Evolutionary conservation across 2,888 invertebrate species (phyloP).

Genomic region (Darwinula stevensoni): DNA sequence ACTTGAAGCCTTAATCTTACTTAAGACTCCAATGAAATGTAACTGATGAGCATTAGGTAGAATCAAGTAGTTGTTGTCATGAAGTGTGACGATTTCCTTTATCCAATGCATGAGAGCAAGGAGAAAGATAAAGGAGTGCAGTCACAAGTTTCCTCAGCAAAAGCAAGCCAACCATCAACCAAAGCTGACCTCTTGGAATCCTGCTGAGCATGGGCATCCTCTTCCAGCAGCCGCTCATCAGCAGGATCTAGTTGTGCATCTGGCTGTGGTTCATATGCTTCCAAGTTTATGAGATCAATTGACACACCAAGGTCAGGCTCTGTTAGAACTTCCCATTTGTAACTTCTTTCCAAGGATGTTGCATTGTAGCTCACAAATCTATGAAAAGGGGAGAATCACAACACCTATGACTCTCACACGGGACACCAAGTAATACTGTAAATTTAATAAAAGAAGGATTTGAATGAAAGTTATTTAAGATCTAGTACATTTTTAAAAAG

Average conservation of each 20-base stretch:
- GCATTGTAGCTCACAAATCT: slow-evolving; percentile 24
- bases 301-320: slow-evolving; percentile 93
- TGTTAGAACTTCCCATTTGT: slow-evolving; percentile 82
- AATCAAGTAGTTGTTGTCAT: too few species aligned
- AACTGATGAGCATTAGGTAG: too few species aligned
- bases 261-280: slow-evolving; percentile 52
- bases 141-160: too few species aligned
- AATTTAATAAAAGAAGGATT: background rate
- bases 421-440: too few species aligned
- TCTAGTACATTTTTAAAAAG: background rate
- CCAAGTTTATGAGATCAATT: slow-evolving; percentile 86
- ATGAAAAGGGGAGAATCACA: slow-evolving; percentile 7
- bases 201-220: slow-evolving; percentile 28
- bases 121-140: too few species aligned
- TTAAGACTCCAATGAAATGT: too few species aligned
- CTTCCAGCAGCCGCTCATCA: slow-evolving; percentile 82
- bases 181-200: slow-evolving; percentile 13
- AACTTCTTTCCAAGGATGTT: slow-evolving; percentile 41
- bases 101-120: too few species aligned
- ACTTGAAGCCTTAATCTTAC: too few species aligned
- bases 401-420: background rate
- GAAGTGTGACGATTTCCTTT: too few species aligned
- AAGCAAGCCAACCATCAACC: background rate
- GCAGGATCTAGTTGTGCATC: slow-evolving; percentile 51
- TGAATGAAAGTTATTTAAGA: background rate